Evolutionary conservation across 2,113 vertebrate species (phyloP).

Genomic region (Megaptera novaeangliae): DNA sequence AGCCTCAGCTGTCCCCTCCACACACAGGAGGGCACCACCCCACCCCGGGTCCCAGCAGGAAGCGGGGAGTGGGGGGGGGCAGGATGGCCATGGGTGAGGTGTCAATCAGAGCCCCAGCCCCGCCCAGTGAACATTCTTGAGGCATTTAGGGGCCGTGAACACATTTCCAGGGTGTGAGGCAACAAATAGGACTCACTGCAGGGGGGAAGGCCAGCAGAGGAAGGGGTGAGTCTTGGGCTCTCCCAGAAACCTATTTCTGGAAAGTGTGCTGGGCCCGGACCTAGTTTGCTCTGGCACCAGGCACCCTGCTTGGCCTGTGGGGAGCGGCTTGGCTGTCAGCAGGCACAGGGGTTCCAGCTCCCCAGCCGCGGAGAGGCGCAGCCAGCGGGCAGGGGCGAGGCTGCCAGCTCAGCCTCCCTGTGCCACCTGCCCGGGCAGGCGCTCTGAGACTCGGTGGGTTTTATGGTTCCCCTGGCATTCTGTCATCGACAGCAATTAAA

Average conservation of each 20-base stretch:
- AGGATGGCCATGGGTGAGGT: background rate
- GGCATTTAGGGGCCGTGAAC: fast-evolving
- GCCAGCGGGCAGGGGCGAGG: constrained; percentile 64
- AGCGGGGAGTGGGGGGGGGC: background rate
- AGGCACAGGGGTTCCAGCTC: background rate
- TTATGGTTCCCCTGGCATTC: constrained; percentile 68
- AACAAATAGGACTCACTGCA: background rate
- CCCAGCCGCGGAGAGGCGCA: background rate
- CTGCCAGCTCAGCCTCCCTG: constrained; percentile 67
- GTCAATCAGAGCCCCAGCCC: background rate
- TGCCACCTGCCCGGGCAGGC: constrained; percentile 76
- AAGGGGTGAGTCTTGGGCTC: background rate
- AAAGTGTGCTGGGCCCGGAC: constrained; percentile 63
- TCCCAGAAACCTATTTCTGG: constrained; percentile 66
- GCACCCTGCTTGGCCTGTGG: constrained; percentile 72
- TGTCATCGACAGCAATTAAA: constrained; percentile 76
- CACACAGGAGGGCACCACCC: fast-evolving
- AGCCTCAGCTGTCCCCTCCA: background rate
- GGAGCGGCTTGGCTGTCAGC: constrained; percentile 64
- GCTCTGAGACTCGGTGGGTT: constrained; percentile 60
- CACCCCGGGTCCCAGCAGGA: background rate
- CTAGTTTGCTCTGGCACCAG: constrained; percentile 72
- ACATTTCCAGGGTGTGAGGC: constrained; percentile 11
- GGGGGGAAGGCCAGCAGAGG: background rate
- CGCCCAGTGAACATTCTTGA: background rate